phyloP scores from a whole-genome alignment of 2,113 vertebrate genomes.

The Bathybates hornii region DNA sequence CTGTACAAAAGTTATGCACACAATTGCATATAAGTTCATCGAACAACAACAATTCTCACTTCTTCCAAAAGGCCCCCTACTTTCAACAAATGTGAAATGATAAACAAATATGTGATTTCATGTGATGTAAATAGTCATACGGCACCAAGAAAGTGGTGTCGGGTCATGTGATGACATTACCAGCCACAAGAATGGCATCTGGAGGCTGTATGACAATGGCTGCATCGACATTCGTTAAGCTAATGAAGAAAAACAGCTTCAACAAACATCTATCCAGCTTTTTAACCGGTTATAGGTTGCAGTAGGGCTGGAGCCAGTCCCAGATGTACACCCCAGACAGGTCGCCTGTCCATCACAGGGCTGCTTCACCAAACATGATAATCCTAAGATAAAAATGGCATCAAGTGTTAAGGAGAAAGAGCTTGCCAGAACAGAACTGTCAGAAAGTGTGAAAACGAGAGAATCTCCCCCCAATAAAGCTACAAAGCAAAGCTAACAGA shows the following conservation, averaged over 20 bases:
- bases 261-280: not conserved
- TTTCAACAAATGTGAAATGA: not conserved
- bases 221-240: fast-evolving
- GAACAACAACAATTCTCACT: not conserved
- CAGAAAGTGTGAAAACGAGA: not conserved
- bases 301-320: not conserved
- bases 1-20: not conserved
- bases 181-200: not conserved
- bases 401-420: not conserved
- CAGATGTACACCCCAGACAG: not conserved
- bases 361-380: not conserved
- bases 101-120: not conserved
- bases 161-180: not conserved
- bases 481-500: not conserved
- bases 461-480: not conserved
- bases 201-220: not conserved
- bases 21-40: not conserved
- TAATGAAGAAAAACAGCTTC: not conserved
- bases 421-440: not conserved
- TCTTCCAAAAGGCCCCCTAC: not conserved
- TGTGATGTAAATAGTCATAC: no score
- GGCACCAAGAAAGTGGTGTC: not conserved
- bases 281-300: not conserved
- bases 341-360: not conserved
- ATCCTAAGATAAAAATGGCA: not conserved